Base-by-base conservation (phyloP, 2,113 vertebrate species). In the Isichthys henryi region DNA sequence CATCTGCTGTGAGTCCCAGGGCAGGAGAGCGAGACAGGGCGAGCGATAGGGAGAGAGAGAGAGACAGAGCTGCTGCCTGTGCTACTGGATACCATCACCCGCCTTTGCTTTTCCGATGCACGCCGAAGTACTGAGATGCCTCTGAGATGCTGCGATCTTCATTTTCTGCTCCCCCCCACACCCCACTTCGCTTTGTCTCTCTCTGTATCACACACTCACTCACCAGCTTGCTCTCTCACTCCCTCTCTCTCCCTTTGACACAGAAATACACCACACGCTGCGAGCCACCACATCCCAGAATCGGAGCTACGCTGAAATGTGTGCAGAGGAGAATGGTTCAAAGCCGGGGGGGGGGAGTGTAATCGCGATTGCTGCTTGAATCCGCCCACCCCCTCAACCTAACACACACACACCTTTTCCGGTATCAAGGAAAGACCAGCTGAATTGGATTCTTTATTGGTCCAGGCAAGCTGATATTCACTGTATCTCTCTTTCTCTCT, bases 81-180 rank as follows among this genome's bases (percentile, higher is more conserved):
- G 43, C 21, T 56, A 53, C 74, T 88, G 46, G 23, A n/a, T 62
- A 86, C 27, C 88, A 56, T 80, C 52, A 27, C 13, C 90, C 46
- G 21, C 80, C 83, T 74, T 87, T 82, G 89, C 50, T 86, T 77
- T 84, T 87, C 83, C 80, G 27, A n/a, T 27, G 70, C 77, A 31
- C 66, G 85, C 31, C 2, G 58, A 85, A 50, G 74, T 66, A 87
- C 49, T 45, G 53, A 70, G 62, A 80, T 31, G 88, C 50, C 88
- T 90, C 88, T 70, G 85, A 90, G 87, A 88, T 82, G 70, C 48
- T 48, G 90, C 77, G 50, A 46, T 90, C 56, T 48, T 83, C 91
- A 88, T 90, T 82, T 45, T 77, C 74, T 89, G 90, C 56, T 87
- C 62, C 49, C 82, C 74, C 89, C 82, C 86, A 84, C 46, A 53